A percentile compares a stretch with the other conserved stretches of the same genome.
These are phyloP conservation scores for Corticium candelabrum DNA, from an alignment of 37 sponge, comb jelly and placozoan species.

Conservation along the genomic window DNA sequence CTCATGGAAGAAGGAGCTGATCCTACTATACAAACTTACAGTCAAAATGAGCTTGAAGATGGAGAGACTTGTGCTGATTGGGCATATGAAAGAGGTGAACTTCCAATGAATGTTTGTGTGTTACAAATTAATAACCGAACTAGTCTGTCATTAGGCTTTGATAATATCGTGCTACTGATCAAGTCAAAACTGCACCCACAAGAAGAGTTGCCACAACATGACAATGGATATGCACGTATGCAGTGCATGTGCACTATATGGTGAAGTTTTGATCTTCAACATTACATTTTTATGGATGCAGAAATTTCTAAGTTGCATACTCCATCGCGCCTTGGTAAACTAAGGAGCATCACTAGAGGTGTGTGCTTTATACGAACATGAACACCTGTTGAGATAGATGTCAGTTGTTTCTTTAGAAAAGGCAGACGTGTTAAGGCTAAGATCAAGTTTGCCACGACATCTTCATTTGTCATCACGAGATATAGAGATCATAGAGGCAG, in stretches of 20 bases:
- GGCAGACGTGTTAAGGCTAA: neutral
- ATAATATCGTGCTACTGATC: neutral
- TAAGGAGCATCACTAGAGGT: conserved; percentile 5
- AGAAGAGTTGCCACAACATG: neutral
- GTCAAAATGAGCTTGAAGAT: neutral
- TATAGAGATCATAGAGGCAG: neutral
- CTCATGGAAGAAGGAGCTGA: conserved; percentile 5
- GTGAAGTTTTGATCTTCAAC: too few species aligned
- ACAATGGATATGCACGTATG: neutral
- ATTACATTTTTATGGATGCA: neutral
- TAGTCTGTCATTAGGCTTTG: neutral
- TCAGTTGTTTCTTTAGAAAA: neutral
- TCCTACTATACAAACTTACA: neutral
- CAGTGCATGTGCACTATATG: too few species aligned
- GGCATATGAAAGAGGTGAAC: conserved; percentile 2
- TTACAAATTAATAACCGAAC: too few species aligned
- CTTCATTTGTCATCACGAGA: neutral
- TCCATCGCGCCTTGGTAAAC: neutral
- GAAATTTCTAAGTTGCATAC: neutral
- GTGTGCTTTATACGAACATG: neutral
- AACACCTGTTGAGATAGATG: neutral
- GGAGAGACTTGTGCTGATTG: neutral
- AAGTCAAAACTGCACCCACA: neutral
- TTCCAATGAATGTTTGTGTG: too few species aligned
- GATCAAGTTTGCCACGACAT: neutral